Base-by-base conservation (phyloP, 2,797 vertebrate species). In the Gorsachius magnificus region DNA sequence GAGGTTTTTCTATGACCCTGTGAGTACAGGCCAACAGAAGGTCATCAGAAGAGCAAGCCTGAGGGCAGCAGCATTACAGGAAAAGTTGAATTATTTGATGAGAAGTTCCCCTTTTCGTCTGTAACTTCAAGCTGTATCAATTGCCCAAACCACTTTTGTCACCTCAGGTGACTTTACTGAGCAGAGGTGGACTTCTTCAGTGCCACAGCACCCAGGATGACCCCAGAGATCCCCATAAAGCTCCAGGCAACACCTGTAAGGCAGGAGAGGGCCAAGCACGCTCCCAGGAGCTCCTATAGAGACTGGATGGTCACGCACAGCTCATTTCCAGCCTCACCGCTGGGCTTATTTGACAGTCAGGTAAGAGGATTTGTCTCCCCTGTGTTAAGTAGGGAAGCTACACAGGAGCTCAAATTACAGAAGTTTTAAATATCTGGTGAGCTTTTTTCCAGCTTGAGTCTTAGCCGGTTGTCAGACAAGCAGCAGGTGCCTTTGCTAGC, bases 301-400 rank as follows among this genome's bases (percentile, higher is more conserved):
- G 63, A 79, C 43, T 8, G 1, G 26, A 19, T 0, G 0, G 33
- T 35, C 68, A 53, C 1, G 0, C 26, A 60, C 28, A 57, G 45
- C 41, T 90, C 9, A 0, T 33, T 68, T 58, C 65, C 79, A 92
- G 71, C 61, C 81, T 79, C 25, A 12, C 60, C 3, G 0, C 87
- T 29, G 45, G 56, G 28, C 29, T 83, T 71, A 41, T 70, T 64
- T 50, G 41, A 48, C n/a, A 50, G 36, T 21, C 13, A 8, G 41
- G 54, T 88, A 94, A 90, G 85, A 95, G 77, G 85, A 86, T 91
- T 94, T 91, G 66, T 86, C 72, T 72, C 61, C 57, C 29, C 36
- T 71, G 54, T 48, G 33, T 14, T 86, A 93, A 94, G 65, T 6
- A 90, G 41, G 31, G 61, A 81, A 88, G 65, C 35, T 57, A 78